Evolutionary conservation across 2,113 vertebrate genomes (phyloP), one percentile per base, ranked within the genome.

Genomic region (Microtus ochrogaster): DNA sequence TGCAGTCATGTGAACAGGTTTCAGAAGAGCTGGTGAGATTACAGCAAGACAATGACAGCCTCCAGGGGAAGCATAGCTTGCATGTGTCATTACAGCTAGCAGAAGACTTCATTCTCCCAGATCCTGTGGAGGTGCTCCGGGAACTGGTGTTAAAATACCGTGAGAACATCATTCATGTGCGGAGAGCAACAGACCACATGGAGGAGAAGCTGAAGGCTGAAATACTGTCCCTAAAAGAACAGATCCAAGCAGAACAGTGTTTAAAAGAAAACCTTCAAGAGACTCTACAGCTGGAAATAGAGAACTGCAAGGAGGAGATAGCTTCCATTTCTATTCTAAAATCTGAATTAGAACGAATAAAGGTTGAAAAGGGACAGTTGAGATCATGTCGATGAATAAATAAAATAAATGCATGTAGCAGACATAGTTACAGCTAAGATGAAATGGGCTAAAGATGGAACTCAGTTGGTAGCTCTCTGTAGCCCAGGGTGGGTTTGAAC

Each of bases 171-270:
- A 98, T 99, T 82, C 98, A 98, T 0, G 98, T 99, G 72, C 98
- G 98, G 95, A 99, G 99, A 2, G 98, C 99, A 0, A 98, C 99
- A 0, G 99, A 99, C 95, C 99, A 99, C 98, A 98, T 99, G 77
- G 99, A 99, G 98, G 99, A 99, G 98, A 99, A 99, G 92, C 99
- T 99, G 78, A 99, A 99, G 96, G 99, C 99, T 0, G 99, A 99
- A 98, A 99, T 99, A 76, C 98, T 99, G 13, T 99, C 99, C 96
- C 97, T 99, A 77, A 99, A 99, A 98, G 99, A 99, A 95, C 99
- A 99, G 98, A 99, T 99, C 92, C 99, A 99, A 98, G 99, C 99
- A 0, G 99, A 99, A 86, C 99, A 99, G 63, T 49, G 47, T 49
- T 49, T 49, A 49, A 49, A 49, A 49, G 47, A 99, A 97, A 99